phyloP scores from a whole-genome alignment of 2,797 vertebrate genomes.

The Valencia hispanica region DNA sequence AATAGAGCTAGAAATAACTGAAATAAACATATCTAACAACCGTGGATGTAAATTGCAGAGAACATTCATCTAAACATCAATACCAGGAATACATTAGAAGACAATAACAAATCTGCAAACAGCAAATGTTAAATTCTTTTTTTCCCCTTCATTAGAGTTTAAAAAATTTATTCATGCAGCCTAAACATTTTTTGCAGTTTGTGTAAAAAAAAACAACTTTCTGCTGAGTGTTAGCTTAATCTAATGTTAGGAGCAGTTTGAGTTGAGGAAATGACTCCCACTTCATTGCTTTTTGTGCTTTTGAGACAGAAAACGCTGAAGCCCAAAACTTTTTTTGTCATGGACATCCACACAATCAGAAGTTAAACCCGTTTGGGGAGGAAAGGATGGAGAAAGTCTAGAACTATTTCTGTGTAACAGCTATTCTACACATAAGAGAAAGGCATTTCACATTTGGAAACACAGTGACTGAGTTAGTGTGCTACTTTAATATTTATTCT shows the following conservation, averaged over 20 bases:
- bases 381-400: background rate
- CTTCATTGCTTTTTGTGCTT: background rate
- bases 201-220: background rate
- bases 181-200: background rate
- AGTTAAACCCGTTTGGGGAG: background rate
- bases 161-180: background rate
- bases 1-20: background rate
- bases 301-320: background rate
- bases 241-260: background rate
- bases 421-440: background rate
- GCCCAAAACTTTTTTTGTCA: background rate
- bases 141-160: background rate
- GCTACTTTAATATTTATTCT: slow-evolving; percentile 3
- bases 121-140: background rate
- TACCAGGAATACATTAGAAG: background rate
- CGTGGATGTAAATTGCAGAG: background rate
- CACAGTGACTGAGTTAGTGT: background rate
- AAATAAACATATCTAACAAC: background rate
- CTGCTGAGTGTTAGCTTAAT: background rate
- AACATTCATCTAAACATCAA: background rate
- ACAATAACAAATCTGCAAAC: slow-evolving; percentile 2
- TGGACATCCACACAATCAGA: background rate
- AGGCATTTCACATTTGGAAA: background rate
- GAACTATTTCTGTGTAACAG: background rate
- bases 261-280: background rate